These are phyloP conservation scores for Plecotus auritus DNA, from an alignment of 2,113 vertebrate species.

Conservation along the genomic window DNA sequence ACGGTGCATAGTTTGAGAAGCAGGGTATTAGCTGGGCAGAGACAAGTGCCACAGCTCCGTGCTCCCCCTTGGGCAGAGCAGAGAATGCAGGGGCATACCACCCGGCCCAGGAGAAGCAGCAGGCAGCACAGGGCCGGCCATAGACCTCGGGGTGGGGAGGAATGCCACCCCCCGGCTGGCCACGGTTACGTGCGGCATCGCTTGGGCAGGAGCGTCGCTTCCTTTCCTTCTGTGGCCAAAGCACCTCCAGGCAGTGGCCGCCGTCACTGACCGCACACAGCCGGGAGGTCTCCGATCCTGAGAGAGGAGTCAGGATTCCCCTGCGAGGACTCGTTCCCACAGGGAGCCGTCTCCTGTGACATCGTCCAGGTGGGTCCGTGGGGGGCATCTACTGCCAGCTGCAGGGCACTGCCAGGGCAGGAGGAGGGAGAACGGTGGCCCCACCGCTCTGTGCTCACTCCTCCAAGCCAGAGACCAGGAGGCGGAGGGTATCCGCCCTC, in stretches of 20 bases:
- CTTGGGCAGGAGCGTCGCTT: background rate
- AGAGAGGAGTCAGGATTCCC: background rate
- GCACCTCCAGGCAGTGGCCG: background rate
- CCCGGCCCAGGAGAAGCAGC: background rate
- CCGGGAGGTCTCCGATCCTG: background rate
- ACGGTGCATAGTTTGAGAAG: fast-evolving
- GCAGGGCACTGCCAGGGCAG: background rate
- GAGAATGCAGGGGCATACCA: fast-evolving
- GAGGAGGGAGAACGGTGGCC: background rate
- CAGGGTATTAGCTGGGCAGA: background rate
- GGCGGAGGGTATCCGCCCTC: background rate
- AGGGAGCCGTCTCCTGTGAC: background rate
- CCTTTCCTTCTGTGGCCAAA: background rate
- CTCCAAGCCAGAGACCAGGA: background rate
- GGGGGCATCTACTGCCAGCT: background rate
- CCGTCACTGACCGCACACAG: background rate
- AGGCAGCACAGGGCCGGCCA: fast-evolving
- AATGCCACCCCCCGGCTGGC: fast-evolving
- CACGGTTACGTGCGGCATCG: fast-evolving
- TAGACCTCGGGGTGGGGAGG: fast-evolving
- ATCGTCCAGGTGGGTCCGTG: fast-evolving
- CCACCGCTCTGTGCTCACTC: background rate
- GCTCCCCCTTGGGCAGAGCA: background rate
- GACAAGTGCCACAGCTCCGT: background rate
- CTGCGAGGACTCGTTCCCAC: fast-evolving